These are phyloP conservation scores for Tinea trinotella DNA, from an alignment of 2,888 invertebrate species.

Conservation along the genomic window DNA sequence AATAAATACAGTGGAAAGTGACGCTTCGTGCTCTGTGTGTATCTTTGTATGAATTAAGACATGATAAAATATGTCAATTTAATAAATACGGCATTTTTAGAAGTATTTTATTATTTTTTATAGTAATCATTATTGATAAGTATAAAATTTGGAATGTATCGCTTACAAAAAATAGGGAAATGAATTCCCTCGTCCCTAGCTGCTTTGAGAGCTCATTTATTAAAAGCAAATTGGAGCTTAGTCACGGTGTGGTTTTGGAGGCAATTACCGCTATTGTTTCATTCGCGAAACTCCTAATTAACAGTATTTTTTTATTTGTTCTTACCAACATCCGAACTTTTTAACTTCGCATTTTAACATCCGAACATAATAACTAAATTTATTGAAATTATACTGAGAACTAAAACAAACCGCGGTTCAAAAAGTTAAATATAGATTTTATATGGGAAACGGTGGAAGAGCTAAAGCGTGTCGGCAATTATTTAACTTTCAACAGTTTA, in stretches of 20 bases:
- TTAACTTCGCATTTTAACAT: background rate
- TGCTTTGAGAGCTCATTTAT: constrained; percentile 1
- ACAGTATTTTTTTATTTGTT: background rate
- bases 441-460: background rate
- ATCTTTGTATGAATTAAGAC: no score
- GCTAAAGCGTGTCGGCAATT: constrained; percentile 3
- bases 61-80: no score
- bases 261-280: constrained; percentile 12
- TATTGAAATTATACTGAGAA: background rate
- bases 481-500: constrained; percentile 11
- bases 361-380: background rate
- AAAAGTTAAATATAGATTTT: background rate
- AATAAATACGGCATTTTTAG: no score
- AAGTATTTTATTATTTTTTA: no score
- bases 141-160: background rate
- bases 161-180: background rate
- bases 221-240: constrained; percentile 12
- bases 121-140: no score
- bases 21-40: no score
- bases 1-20: no score
- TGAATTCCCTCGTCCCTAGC: background rate
- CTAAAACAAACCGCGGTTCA: background rate
- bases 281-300: constrained; percentile 1
- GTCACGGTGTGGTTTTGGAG: constrained; percentile 10
- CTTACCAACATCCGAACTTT: background rate